Evolutionary conservation across 2,797 vertebrate species (phyloP).

Genomic region (Glossophaga mutica): DNA sequence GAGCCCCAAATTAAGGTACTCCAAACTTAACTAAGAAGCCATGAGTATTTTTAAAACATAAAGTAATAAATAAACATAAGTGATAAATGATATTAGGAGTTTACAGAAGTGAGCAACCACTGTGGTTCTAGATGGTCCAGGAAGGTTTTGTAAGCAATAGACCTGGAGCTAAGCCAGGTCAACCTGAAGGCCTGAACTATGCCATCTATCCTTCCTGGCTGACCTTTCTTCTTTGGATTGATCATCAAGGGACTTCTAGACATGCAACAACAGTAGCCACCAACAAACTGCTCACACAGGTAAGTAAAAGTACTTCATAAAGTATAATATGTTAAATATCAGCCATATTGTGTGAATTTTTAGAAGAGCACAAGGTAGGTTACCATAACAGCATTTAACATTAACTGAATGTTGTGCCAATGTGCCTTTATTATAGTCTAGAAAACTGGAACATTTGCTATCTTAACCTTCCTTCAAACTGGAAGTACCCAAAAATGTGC

Average conservation of each 20-base stretch:
- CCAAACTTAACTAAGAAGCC: not conserved
- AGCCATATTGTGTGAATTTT: not conserved
- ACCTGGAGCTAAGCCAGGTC: not conserved
- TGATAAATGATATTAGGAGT: not conserved
- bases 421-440: not conserved
- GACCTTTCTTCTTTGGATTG: not conserved
- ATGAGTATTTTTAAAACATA: conserved; percentile 17
- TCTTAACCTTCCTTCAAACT: not conserved
- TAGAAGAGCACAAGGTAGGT: not conserved
- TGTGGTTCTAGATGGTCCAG: conserved; percentile 39
- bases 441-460: not conserved
- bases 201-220: not conserved
- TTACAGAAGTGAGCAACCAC: not conserved
- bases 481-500: not conserved
- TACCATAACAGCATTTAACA: not conserved
- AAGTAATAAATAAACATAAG: conserved; percentile 25
- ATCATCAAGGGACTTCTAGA: conserved; percentile 9
- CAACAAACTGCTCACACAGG: not conserved
- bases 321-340: not conserved
- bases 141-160: not conserved
- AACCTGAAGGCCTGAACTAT: not conserved
- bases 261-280: not conserved
- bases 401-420: not conserved
- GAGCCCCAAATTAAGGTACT: not conserved
- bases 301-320: not conserved